Conservation (phyloP, 2,888 invertebrate species). For the Andrena marginata region DNA sequence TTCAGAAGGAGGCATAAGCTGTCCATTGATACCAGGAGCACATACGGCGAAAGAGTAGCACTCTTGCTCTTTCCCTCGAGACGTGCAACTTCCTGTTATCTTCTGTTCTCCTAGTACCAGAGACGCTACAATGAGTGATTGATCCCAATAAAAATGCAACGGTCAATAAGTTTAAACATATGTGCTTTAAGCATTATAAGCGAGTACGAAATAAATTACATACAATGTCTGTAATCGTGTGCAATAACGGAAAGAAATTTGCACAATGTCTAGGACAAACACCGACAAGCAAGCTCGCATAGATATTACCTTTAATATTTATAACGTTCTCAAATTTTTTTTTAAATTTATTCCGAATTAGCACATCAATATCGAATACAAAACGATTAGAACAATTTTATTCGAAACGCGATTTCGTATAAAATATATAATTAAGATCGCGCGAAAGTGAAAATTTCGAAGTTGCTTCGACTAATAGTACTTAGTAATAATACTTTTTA, state of each 20-base stretch:
- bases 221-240: background rate
- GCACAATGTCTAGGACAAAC: background rate
- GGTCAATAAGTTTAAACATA: slow-evolving; percentile 39
- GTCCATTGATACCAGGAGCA: slow-evolving; percentile 85
- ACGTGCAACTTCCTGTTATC: slow-evolving; percentile 74
- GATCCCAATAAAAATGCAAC: slow-evolving; percentile 58
- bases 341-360: background rate
- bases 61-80: slow-evolving; percentile 68
- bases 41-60: slow-evolving; percentile 60
- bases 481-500: too few species aligned
- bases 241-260: background rate
- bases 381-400: background rate
- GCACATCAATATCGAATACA: background rate
- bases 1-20: slow-evolving; percentile 75
- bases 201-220: slow-evolving; percentile 5
- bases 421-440: background rate
- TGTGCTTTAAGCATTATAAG: background rate
- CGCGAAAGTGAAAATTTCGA: background rate
- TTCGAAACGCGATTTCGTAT: background rate
- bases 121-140: slow-evolving; percentile 68
- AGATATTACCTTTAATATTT: slow-evolving; percentile 2
- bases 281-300: background rate
- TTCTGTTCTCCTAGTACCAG: slow-evolving; percentile 75
- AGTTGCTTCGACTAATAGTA: too few species aligned
- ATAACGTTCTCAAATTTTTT: background rate